phyloP scores from a whole-genome alignment of 2,797 vertebrate species.

The Falco columbarius region DNA sequence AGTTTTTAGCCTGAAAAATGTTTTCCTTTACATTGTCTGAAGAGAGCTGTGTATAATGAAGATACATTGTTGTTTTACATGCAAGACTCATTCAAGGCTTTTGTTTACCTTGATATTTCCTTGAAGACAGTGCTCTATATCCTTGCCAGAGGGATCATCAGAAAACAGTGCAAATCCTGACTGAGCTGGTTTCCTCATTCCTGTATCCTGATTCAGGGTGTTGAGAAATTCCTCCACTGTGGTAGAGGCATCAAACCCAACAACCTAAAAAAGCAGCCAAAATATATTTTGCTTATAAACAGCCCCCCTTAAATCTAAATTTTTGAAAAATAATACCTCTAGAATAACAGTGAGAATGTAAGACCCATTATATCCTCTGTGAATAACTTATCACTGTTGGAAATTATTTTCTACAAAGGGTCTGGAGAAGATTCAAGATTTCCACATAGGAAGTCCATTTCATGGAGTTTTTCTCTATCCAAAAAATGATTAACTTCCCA shows the following conservation, averaged over 20 bases:
- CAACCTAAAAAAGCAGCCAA: conserved; percentile 82
- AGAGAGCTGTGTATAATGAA: background rate
- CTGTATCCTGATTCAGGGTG: conserved; percentile 92
- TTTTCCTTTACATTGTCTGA: background rate
- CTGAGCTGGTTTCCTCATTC: conserved; percentile 89
- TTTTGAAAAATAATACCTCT: background rate
- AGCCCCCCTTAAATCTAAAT: background rate
- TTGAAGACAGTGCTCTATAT: conserved; percentile 92
- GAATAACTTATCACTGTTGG: background rate
- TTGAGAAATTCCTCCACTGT: conserved; percentile 97
- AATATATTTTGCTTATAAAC: background rate
- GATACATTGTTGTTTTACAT: background rate
- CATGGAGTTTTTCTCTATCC: background rate
- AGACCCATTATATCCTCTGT: background rate
- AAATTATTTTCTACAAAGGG: background rate
- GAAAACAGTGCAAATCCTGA: conserved; percentile 95
- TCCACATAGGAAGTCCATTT: background rate
- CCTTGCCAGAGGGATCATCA: conserved; percentile 92
- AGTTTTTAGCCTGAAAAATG: background rate
- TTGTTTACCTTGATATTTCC: conserved; percentile 90
- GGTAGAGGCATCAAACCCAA: conserved; percentile 95
- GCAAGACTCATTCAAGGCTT: background rate
- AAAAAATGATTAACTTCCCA: background rate
- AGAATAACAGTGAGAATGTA: background rate
- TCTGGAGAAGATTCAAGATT: background rate